These are phyloP conservation scores for Pseudomyrmex concolor DNA, from an alignment of 1,140 invertebrate genomes.

Conservation along the genomic window DNA sequence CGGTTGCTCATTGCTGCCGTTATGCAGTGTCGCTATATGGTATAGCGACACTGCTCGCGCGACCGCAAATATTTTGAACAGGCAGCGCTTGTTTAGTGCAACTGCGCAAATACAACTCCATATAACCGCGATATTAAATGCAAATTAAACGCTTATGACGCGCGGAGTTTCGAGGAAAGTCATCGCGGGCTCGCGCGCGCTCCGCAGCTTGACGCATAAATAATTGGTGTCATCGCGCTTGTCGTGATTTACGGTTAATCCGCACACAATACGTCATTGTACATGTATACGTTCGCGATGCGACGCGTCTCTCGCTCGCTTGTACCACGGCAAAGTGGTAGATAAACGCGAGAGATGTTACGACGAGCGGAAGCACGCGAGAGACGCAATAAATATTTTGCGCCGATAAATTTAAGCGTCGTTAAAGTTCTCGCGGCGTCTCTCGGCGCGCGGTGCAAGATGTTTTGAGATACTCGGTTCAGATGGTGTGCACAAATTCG, in stretches of 20 bases:
- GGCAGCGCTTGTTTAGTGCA: constrained; percentile 9
- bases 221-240: constrained; percentile 30
- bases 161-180: constrained; percentile 35
- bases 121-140: constrained; percentile 13
- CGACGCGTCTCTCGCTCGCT: not conserved
- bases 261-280: constrained; percentile 1
- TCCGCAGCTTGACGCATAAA: not conserved
- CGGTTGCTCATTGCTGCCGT: not conserved
- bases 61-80: constrained; percentile 1
- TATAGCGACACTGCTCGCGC: not conserved
- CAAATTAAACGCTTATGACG: constrained; percentile 20
- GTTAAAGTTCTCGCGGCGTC: not conserved
- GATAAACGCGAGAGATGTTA: constrained; percentile 9
- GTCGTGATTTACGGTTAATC: constrained; percentile 47
- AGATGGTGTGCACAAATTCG: constrained; percentile 7
- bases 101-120: constrained; percentile 13
- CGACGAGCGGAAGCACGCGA: constrained; percentile 3
- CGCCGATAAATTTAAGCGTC: constrained; percentile 46
- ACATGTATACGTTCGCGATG: not conserved
- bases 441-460: not conserved
- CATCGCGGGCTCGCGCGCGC: not conserved
- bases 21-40: not conserved
- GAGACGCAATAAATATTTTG: constrained; percentile 22
- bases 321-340: not conserved
- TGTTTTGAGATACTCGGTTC: constrained; percentile 4